Base-by-base conservation (phyloP, 2,113 vertebrate species). In the Crotalus horridus region DNA sequence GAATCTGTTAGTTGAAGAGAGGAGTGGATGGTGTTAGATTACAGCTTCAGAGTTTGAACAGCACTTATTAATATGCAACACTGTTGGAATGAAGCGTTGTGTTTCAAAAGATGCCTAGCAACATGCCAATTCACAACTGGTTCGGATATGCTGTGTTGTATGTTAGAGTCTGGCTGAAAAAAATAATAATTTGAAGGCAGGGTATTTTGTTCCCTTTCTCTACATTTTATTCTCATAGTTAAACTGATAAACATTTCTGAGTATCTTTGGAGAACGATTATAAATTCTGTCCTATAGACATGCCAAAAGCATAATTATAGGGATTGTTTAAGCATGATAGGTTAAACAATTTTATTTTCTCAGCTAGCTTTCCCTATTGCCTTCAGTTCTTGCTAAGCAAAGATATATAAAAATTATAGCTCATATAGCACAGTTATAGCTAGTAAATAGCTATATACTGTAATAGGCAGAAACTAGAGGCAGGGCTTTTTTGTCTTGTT, bases 71-170 rank as follows among this genome's bases (percentile, higher is more conserved):
- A 92, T 93, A 94, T 95, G 93, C 92, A 91, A 91, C 91, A 95
- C 85, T 29, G 51, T 93, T 91, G 33, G 93, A 89, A 90, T 74
- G 24, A 89, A 95, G 93, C 92, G 69, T 96, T 96, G 81, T 1
- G 89, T 96, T 97, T 96, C 96, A 95, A 95, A 96, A 95, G 91
- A 94, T 1, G 91, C 91, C 91, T 94, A 89, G 94, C 94, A 96
- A 96, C 64, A 2, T 6, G 93, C 87, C 90, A 91, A 94, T 97
- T 95, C 93, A 91, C 89, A 89, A 55, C 55, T 51, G 88, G 90
- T 90, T 89, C 88, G 91, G 51, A 88, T 91, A 29, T 90, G 91
- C 89, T 94, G 48, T 95, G 93, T 95, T 95, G 29, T 55, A 95
- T 96, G 96, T 96, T 95, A 96, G 95, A 97, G 94, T 69, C 87